These are phyloP conservation scores for Enteromius afrohamiltoni DNA, from an alignment of 2,797 vertebrate genomes.

Conservation along the genomic window DNA sequence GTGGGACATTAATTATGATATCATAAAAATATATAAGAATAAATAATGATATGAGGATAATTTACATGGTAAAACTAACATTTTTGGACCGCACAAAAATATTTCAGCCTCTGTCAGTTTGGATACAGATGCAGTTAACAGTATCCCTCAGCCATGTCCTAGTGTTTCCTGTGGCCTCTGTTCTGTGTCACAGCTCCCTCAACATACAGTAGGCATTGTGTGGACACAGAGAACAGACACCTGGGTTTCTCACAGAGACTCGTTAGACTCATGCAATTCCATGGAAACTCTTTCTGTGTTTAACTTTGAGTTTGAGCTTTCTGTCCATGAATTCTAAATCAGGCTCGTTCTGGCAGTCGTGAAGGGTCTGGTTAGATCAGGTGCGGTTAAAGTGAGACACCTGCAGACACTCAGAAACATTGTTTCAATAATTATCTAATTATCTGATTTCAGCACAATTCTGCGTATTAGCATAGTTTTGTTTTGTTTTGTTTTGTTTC, in stretches of 20 bases:
- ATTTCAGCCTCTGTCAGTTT: conserved; percentile 9
- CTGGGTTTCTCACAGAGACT: conserved; percentile 47
- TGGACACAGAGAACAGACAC: conserved; percentile 47
- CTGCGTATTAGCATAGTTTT: conserved; percentile 3
- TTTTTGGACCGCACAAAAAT: not conserved
- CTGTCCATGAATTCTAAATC: conserved; percentile 46
- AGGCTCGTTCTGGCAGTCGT: conserved; percentile 37
- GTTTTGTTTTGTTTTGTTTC: no score
- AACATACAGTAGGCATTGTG: conserved; percentile 35
- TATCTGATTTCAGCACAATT: conserved; percentile 21
- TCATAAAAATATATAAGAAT: not conserved
- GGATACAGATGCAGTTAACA: conserved; percentile 15
- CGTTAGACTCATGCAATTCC: conserved; percentile 24
- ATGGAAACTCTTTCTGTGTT: conserved; percentile 41
- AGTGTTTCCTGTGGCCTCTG: conserved; percentile 33
- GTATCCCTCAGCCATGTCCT: conserved; percentile 22
- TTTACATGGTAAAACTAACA: conserved; percentile 11
- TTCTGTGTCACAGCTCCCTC: conserved; percentile 27
- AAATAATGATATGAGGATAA: not conserved
- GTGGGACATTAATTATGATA: not conserved
- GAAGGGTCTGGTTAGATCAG: conserved; percentile 45
- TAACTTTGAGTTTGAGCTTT: conserved; percentile 43
- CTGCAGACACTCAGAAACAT: conserved; percentile 46
- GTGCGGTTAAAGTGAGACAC: conserved; percentile 45
- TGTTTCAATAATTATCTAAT: conserved; percentile 20